Evolutionary conservation across 2,797 vertebrate species (phyloP), one percentile per base, ranked within the genome.

Genomic region (Gephyroberyx darwinii): DNA sequence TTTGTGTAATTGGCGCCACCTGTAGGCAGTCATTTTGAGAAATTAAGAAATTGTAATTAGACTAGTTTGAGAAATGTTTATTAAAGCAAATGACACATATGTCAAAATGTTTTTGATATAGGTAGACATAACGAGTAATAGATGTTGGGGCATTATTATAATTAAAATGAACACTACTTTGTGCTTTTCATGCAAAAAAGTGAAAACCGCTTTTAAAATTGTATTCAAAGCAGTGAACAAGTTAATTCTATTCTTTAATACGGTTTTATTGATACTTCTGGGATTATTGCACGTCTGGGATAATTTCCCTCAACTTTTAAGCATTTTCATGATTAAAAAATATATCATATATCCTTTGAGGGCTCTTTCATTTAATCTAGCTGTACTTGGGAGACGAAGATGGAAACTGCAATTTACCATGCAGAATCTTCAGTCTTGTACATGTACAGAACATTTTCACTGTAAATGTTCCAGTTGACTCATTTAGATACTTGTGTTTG

Each of bases 1-100:
- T 54, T 68, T 37, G 81, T 13, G 84, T 84, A 77, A 71, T 85
- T 94, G 88, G 93, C 94, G 94, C 93, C 94, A 89, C 89, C 93
- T 94, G 84, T 90, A 90, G 94, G 90, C 52, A 68, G 89, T 78
- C 84, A 77, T 90, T 93, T 89, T 62, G 16, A 50, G 69, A 90
- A 93, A 92, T 91, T 85, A 83, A 51, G 63, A 72, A 91, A 88
- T 77, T 87, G 59, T 79, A 86, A 88, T 81, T 71, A 80, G 71
- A 79, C 65, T 75, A 82, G 68, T 88, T 90, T 72, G 41, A 65
- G 69, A 77, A 39, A 72, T 81, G 30, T 64, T 75, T 61, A 62
- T 77, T 57, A 0, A 63, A 59, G 48, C 70, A 6, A 7, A 48
- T 56, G 33, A 5, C 22, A 58, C 19, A 3, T 30, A 1, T 22